Percentiles rank a stretch among this genome's conserved stretches.
Conservation (phyloP, 2,797 vertebrate species). For the Champsocephalus gunnari region DNA sequence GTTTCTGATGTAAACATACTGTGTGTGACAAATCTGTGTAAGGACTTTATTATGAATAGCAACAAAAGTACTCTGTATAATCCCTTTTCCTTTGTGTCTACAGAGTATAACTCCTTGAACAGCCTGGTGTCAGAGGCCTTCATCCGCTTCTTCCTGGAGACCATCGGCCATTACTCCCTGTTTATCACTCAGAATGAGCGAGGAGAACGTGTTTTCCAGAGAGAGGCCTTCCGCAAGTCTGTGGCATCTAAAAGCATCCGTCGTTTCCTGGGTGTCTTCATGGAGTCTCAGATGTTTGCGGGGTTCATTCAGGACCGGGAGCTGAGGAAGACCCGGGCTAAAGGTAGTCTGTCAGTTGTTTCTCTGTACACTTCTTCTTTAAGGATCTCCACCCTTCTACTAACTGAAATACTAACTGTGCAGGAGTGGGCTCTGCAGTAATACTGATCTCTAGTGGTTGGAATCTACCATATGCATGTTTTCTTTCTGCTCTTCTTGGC, state of each 20-base stretch:
- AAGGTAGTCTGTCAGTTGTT: conserved; percentile 84
- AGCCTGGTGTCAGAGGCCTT: conserved; percentile 98
- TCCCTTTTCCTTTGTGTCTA: conserved; percentile 17
- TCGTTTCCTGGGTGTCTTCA: conserved; percentile 98
- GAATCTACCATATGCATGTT: conserved; percentile 22
- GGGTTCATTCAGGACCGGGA: conserved; percentile 99
- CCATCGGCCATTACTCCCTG: conserved; percentile 97
- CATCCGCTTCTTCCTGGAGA: conserved; percentile 99
- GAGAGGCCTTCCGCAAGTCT: conserved; percentile 97
- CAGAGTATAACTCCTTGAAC: conserved; percentile 96
- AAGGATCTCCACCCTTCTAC: conserved; percentile 8
- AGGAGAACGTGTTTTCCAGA: conserved; percentile 93
- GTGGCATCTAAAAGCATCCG: conserved; percentile 98
- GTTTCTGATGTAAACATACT: conserved; percentile 1
- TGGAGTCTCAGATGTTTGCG: conserved; percentile 99
- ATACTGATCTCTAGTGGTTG: conserved; percentile 77
- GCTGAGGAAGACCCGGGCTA: conserved; percentile 95
- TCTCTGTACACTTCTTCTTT: conserved; percentile 15
- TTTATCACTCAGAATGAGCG: conserved; percentile 96
- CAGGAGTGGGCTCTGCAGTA: conserved; percentile 32
- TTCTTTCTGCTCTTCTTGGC: conserved; percentile 21
- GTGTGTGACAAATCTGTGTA: conserved; percentile 10
- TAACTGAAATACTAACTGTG: neutral
- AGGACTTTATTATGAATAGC: conserved; percentile 5
- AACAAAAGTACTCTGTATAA: neutral